These are phyloP conservation scores for Gorsachius goisagi DNA, from an alignment of 2,113 vertebrate species.

Conservation along the genomic window DNA sequence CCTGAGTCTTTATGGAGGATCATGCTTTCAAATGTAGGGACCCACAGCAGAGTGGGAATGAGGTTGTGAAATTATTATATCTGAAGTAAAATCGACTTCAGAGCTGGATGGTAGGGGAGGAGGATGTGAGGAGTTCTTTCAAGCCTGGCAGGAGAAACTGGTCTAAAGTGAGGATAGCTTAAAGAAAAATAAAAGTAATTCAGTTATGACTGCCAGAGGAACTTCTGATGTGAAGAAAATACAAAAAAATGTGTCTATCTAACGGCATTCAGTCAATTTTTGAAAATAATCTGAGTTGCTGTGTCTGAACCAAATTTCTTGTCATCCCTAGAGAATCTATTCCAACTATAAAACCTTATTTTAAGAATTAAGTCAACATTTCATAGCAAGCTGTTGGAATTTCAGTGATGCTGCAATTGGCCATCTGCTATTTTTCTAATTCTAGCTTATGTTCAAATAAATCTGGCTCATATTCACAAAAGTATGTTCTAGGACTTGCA, in stretches of 20 bases:
- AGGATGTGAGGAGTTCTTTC: background rate
- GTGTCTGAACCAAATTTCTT: background rate
- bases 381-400: conserved; percentile 22
- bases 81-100: background rate
- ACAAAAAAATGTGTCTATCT: background rate
- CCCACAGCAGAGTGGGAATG: background rate
- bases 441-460: conserved; percentile 12
- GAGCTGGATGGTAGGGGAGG: background rate
- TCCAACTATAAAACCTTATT: background rate
- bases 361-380: conserved; percentile 20
- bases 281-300: background rate
- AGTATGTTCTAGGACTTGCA: background rate
- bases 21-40: background rate
- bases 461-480: background rate
- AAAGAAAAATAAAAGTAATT: background rate
- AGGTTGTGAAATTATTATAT: background rate
- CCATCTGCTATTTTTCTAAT: conserved; percentile 62
- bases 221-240: background rate
- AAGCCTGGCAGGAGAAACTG: background rate
- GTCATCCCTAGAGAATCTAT: background rate
- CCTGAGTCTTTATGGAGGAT: background rate
- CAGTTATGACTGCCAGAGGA: background rate
- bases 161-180: background rate
- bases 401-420: background rate
- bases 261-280: background rate